Conservation (phyloP, 1,140 invertebrate species). For the Anoplophora glabripennis region DNA sequence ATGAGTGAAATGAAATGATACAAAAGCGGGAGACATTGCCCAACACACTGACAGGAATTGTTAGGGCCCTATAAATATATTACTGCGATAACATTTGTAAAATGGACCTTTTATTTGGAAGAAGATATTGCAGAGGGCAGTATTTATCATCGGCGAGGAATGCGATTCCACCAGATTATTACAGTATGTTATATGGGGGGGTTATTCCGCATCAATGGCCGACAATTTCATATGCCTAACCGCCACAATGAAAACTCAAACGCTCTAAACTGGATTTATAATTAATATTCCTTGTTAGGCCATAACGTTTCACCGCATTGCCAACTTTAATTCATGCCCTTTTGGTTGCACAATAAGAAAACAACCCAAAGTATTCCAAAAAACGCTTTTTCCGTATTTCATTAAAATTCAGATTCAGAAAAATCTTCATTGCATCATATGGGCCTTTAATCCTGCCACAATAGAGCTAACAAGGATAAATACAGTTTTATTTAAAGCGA, state of each 20-base stretch:
- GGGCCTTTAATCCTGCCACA: no score
- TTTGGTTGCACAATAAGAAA: no score
- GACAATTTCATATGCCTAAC: slow-evolving; percentile 21
- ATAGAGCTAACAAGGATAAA: no score
- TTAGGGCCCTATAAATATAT: slow-evolving; percentile 36
- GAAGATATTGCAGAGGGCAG: slow-evolving; percentile 33
- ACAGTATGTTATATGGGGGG: slow-evolving; percentile 16
- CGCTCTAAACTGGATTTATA: slow-evolving; percentile 19
- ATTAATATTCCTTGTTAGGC: slow-evolving; percentile 14
- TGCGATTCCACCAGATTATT: slow-evolving; percentile 35
- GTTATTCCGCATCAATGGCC: slow-evolving; percentile 21
- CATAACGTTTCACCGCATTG: no score
- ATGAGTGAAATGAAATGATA: slow-evolving; percentile 41
- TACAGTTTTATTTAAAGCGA: no score
- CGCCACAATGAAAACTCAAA: slow-evolving; percentile 22
- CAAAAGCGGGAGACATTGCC: slow-evolving; percentile 22
- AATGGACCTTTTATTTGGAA: slow-evolving; percentile 31
- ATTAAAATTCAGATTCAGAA: no score
- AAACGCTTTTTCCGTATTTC: no score
- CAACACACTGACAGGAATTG: slow-evolving; percentile 20
- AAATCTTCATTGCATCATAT: no score
- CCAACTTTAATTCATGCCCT: no score
- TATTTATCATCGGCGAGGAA: slow-evolving; percentile 38
- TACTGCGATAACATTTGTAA: slow-evolving; percentile 35
- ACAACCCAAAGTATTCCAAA: no score